These are phyloP conservation scores for Leucania comma DNA, from an alignment of 2,888 invertebrate genomes.

Conservation along the genomic window DNA sequence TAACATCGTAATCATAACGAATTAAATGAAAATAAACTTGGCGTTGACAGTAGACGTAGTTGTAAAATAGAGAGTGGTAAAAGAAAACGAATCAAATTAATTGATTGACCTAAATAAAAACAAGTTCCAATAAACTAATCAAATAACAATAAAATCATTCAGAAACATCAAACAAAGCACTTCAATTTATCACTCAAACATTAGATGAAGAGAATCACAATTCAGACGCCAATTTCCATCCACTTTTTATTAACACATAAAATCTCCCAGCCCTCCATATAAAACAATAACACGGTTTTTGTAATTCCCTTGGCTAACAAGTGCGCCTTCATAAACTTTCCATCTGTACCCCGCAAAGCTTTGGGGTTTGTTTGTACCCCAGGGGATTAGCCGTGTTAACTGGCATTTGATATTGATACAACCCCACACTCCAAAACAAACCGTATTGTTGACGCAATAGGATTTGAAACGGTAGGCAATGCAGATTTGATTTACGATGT, in stretches of 20 bases:
- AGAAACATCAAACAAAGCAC: constrained; percentile 74
- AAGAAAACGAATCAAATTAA: neutral
- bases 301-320: constrained; percentile 86
- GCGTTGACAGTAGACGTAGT: too few species aligned
- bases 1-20: too few species aligned
- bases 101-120: neutral
- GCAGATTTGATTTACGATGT: constrained; percentile 61
- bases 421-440: constrained; percentile 57
- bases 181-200: constrained; percentile 73
- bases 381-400: constrained; percentile 83
- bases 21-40: too few species aligned
- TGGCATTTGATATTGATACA: constrained; percentile 80
- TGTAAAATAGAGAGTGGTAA: neutral
- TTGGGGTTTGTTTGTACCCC: constrained; percentile 81
- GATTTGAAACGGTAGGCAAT: constrained; percentile 49
- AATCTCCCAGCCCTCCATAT: constrained; percentile 79
- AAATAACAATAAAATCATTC: constrained; percentile 57
- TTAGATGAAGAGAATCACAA: constrained; percentile 63
- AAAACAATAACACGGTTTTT: constrained; percentile 88
- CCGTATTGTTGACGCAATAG: constrained; percentile 43
- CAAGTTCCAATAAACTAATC: constrained; percentile 19
- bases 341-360: constrained; percentile 86
- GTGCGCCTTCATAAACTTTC: constrained; percentile 88
- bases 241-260: constrained; percentile 89
- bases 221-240: constrained; percentile 76